These are phyloP conservation scores for Halcyon malimbica DNA, from an alignment of 2,113 vertebrate genomes.

Conservation along the genomic window DNA sequence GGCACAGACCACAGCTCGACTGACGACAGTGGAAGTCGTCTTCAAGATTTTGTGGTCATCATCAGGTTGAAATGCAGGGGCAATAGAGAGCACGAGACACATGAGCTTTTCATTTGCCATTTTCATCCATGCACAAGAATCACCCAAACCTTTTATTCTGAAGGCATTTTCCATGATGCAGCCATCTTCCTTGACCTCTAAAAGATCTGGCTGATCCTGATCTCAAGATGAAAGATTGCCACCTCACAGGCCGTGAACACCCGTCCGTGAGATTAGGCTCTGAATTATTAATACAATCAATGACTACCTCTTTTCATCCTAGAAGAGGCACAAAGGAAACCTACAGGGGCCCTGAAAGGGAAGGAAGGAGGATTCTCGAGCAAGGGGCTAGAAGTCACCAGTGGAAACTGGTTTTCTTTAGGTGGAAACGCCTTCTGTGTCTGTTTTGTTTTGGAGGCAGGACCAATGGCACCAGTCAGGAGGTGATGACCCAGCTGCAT, in stretches of 20 bases:
- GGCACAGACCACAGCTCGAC: neutral
- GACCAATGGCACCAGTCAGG: conserved; percentile 15
- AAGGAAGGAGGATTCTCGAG: neutral
- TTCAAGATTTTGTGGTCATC: neutral
- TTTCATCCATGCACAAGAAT: neutral
- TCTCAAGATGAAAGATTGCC: conserved; percentile 66
- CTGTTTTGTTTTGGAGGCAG: neutral
- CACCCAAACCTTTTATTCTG: neutral
- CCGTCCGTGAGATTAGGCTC: conserved; percentile 54
- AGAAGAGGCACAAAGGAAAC: conserved; percentile 55
- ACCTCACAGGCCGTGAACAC: conserved; percentile 41
- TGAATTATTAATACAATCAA: conserved; percentile 72
- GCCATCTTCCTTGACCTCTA: conserved; percentile 48
- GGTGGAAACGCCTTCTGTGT: neutral
- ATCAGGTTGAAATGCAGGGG: neutral
- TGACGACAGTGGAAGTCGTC: neutral
- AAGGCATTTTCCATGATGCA: conserved; percentile 2
- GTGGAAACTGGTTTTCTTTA: conserved; percentile 29
- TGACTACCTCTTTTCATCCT: conserved; percentile 64
- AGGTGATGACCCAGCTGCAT: neutral
- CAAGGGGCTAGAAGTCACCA: conserved; percentile 10
- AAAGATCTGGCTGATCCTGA: conserved; percentile 40
- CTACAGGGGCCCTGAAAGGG: conserved; percentile 17
- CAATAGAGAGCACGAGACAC: neutral
- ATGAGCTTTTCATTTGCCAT: neutral